These are phyloP conservation scores for Ancistrus triradiatus DNA, from an alignment of 2,113 vertebrate genomes.

Conservation along the genomic window DNA sequence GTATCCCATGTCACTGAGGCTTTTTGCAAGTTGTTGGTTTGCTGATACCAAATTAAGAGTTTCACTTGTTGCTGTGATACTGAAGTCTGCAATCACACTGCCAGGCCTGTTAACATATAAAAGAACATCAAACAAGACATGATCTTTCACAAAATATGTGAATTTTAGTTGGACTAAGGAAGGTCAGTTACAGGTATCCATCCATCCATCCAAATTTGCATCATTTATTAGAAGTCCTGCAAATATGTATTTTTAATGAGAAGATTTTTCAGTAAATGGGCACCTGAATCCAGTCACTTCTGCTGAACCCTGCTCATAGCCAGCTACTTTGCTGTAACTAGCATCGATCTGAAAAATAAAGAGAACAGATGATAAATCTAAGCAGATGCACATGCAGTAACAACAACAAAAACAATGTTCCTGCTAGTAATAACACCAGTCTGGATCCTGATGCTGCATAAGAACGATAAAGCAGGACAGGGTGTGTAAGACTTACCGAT, in stretches of 20 bases:
- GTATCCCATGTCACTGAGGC: not conserved
- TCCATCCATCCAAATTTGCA: no score
- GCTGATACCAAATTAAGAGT: not conserved
- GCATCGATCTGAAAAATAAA: slow-evolving; percentile 15
- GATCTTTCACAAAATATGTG: no score
- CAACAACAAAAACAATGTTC: not conserved
- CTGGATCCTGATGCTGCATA: not conserved
- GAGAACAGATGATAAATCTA: not conserved
- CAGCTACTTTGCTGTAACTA: not conserved
- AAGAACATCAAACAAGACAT: no score
- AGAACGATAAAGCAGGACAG: not conserved
- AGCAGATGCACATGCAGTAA: not conserved
- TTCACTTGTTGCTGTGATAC: not conserved
- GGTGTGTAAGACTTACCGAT: slow-evolving; percentile 6
- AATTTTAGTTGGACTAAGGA: no score
- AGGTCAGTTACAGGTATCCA: no score
- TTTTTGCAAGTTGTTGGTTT: slow-evolving; percentile 3
- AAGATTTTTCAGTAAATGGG: no score
- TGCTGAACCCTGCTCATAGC: slow-evolving; percentile 9
- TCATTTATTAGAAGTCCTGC: no score
- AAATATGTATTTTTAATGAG: no score
- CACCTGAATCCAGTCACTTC: slow-evolving; percentile 25
- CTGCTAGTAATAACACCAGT: not conserved
- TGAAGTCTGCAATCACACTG: slow-evolving; percentile 36
- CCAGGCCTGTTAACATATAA: slow-evolving; percentile 31